Base-by-base conservation (phyloP, 1,140 invertebrate species). In the Halictus rubicundus region DNA sequence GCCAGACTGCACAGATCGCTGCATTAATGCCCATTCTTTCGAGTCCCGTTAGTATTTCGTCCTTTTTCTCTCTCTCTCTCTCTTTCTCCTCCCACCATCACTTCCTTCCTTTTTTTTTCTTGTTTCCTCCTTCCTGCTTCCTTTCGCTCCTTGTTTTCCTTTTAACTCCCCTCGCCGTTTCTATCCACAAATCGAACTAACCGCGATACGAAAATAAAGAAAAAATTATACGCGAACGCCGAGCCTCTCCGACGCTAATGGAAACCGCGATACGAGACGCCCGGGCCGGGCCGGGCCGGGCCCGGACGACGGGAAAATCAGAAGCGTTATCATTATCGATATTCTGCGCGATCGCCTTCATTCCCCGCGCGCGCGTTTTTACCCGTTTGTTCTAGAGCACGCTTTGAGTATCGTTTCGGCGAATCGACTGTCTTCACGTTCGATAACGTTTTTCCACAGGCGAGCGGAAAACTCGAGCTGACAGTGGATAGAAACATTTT, bases 11-110 rank as follows among this genome's bases (percentile, higher is more conserved):
- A 77, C 66, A 77, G 74, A 77, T 77, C 74, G 74, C 27, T 77
- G 74, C 66, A 77, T 77, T 77, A 77, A 77, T 70, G 74, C 74
- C 49, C 66, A 77, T 77, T 77, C 74, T 77, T 77, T n/a, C 39
- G 16, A 61, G 66, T 46, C 57, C 39, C 66, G 66, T 77, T 70
- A 77, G 68, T 77, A 71, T 54, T 63, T 59, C 54, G 49, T 27
- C 39, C 42, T 68, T 69, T 74, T 25, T 49, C 69, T 27, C 7
- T 9, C 49, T n/a, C n/a, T 23, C 32, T 21, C 19, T 52, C 32
- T n/a, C 42, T 49, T 39, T 23, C 7, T 52, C 23, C 16, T 49
- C 25, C 27, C 2, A 32, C 21, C n/a, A 27, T 4, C 54, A 4
- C 14, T 27, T 68, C 25, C 25, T 23, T 7, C 42, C 16, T 25